Evolutionary conservation across 2,113 vertebrate species (phyloP).

Genomic region (Globicephala melas): DNA sequence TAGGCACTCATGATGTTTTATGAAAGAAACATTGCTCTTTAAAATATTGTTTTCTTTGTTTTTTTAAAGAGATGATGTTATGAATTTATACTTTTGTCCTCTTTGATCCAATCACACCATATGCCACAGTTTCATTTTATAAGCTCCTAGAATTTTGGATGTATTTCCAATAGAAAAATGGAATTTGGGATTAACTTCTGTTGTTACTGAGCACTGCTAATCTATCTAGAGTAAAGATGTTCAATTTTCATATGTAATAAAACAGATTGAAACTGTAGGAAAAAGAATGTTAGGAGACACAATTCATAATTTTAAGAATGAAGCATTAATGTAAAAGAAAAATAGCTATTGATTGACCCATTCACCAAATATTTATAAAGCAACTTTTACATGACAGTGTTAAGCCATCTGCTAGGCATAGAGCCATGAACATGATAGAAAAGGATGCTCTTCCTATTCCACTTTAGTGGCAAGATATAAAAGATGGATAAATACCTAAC

Average conservation of each 20-base stretch:
- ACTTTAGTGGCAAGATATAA: not conserved
- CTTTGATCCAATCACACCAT: slow-evolving; percentile 2
- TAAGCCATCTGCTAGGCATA: not conserved
- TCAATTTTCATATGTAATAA: not conserved
- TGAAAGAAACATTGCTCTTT: not conserved
- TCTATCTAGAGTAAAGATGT: not conserved
- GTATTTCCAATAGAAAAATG: slow-evolving; percentile 20
- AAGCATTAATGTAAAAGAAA: not conserved
- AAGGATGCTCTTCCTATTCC: fast-evolving
- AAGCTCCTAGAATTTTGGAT: not conserved
- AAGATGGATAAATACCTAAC: not conserved
- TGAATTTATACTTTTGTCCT: not conserved
- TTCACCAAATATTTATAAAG: not conserved
- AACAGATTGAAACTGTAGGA: not conserved
- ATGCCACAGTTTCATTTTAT: slow-evolving; percentile 44
- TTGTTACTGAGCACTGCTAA: not conserved
- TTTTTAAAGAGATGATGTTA: not conserved
- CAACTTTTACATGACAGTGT: not conserved
- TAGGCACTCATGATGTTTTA: not conserved
- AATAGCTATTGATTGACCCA: not conserved
- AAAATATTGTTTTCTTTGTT: not conserved
- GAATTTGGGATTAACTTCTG: slow-evolving; percentile 31
- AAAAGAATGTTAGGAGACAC: not conserved
- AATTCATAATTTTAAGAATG: not conserved
- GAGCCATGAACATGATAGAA: not conserved